Percentiles rank a stretch among this genome's conserved stretches.
Evolutionary conservation across 2,113 vertebrate genomes (phyloP).

Genomic region (Trichechus manatus): DNA sequence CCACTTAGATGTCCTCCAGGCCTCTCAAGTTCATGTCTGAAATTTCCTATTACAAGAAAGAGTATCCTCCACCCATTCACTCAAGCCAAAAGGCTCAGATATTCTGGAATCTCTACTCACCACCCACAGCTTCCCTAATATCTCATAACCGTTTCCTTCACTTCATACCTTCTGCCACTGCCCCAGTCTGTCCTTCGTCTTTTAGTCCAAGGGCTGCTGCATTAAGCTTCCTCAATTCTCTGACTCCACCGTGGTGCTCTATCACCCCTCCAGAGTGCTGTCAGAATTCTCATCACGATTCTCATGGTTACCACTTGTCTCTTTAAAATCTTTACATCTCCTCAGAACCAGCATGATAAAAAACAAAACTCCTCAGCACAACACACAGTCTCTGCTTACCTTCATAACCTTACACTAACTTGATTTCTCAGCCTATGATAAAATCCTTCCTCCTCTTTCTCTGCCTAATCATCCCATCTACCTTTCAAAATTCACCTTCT

Average conservation of each 20-base stretch:
- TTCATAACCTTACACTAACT: background rate
- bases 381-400: background rate
- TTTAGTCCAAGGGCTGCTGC: background rate
- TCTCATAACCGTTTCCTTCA: background rate
- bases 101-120: background rate
- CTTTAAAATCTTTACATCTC: background rate
- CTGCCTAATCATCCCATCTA: background rate
- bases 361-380: background rate
- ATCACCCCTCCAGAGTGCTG: background rate
- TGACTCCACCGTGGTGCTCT: background rate
- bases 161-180: background rate
- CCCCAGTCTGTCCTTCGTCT: background rate
- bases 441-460: background rate
- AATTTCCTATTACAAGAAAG: slow-evolving; percentile 47
- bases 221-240: background rate
- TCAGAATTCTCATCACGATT: background rate
- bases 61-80: background rate
- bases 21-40: slow-evolving; percentile 19
- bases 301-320: background rate
- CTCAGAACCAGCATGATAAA: background rate
- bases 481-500: background rate
- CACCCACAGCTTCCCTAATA: background rate
- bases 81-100: background rate
- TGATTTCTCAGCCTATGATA: background rate
- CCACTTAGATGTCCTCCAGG: background rate